Evolutionary conservation across 2,888 invertebrate species (phyloP).

Genomic region (Cantharis lateralis): DNA sequence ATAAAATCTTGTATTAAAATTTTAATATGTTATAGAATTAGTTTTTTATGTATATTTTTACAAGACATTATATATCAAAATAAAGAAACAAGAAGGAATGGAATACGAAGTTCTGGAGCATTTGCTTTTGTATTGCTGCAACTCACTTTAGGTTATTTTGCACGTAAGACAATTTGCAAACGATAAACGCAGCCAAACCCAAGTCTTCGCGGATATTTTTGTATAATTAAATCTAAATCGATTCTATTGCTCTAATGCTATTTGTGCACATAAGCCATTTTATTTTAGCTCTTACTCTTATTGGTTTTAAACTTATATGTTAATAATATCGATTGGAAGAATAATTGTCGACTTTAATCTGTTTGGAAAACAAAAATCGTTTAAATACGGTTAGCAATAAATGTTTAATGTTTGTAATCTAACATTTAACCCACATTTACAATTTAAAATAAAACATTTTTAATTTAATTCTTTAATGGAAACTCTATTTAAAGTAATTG

Average conservation of each 20-base stretch:
- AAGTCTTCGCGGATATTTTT: constrained; percentile 19
- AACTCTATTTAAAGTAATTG: neutral
- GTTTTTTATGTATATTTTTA: neutral
- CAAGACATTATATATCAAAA: constrained; percentile 8
- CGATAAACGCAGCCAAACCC: constrained; percentile 1
- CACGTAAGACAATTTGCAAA: constrained; percentile 11
- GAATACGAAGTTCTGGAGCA: neutral
- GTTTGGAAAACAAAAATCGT: neutral
- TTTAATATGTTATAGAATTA: neutral
- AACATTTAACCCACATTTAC: neutral
- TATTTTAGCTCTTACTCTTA: neutral
- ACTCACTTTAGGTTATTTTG: constrained; percentile 13
- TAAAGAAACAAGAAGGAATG: constrained; percentile 11
- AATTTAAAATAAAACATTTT: neutral
- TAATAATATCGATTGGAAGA: neutral
- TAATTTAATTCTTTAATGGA: neutral
- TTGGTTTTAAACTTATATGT: neutral
- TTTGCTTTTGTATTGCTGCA: constrained; percentile 7
- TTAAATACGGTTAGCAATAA: neutral
- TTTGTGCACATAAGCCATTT: neutral
- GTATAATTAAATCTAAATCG: constrained; percentile 21
- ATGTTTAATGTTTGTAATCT: neutral
- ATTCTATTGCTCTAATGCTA: constrained; percentile 1
- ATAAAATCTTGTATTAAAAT: neutral
- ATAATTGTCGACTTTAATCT: neutral